These are phyloP conservation scores for Ranitomeya variabilis DNA, from an alignment of 2,113 vertebrate genomes.

Conservation along the genomic window DNA sequence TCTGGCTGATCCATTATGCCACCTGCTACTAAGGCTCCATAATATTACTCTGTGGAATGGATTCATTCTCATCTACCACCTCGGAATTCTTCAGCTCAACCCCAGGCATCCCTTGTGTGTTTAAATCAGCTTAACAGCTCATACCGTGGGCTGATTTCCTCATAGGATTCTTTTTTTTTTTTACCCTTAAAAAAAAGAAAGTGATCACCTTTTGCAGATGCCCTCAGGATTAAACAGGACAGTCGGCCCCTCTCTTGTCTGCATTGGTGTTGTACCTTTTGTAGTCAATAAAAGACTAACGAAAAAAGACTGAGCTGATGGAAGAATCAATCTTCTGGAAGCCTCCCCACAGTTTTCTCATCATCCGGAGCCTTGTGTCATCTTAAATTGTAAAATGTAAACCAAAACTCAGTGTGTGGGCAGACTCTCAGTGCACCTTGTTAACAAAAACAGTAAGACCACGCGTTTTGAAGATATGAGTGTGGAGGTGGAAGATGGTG, in stretches of 20 bases:
- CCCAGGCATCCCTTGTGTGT: conserved; percentile 88
- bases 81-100: conserved; percentile 85
- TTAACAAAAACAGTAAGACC: conserved; percentile 86
- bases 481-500: conserved; percentile 82
- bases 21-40: conserved; percentile 83
- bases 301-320: conserved; percentile 97
- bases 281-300: conserved; percentile 99
- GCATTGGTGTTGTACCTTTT: conserved; percentile 87
- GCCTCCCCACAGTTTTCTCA: conserved; percentile 98
- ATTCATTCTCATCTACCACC: conserved; percentile 84
- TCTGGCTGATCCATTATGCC: conserved; percentile 81
- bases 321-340: conserved; percentile 99
- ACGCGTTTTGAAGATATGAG: conserved; percentile 81
- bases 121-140: conserved; percentile 98
- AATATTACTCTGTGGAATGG: conserved; percentile 87
- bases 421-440: conserved; percentile 84
- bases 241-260: conserved; percentile 81
- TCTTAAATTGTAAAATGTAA: conserved; percentile 91
- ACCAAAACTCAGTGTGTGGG: conserved; percentile 91
- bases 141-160: conserved; percentile 91
- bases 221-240: conserved; percentile 96
- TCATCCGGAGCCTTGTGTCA: conserved; percentile 93
- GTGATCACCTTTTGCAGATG: conserved; percentile 96
- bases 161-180: conserved; percentile 87
- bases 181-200: conserved; percentile 65